Percentiles rank a stretch among this genome's conserved stretches.
Conservation (phyloP, 2,888 invertebrate genomes). For the Girardia tigrina region DNA sequence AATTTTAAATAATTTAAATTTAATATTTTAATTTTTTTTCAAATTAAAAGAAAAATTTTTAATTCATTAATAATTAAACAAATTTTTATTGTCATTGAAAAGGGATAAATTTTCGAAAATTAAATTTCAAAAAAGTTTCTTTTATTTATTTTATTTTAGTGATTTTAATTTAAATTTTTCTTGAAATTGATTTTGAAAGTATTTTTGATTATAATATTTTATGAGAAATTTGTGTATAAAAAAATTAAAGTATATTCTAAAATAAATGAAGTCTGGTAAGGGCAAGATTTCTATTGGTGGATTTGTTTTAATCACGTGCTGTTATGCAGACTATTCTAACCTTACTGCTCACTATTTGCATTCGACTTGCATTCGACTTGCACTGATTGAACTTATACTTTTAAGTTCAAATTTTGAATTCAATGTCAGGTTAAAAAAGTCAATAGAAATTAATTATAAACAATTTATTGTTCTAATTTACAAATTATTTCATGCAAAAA, state of each 20-base stretch:
- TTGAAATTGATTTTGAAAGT: neutral
- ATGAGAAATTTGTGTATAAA: neutral
- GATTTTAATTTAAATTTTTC: neutral
- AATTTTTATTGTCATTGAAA: neutral
- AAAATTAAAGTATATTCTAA: neutral
- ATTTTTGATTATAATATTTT: neutral
- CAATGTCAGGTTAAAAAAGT: no score
- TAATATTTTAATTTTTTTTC: neutral
- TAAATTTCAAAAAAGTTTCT: neutral
- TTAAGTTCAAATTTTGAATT: no score
- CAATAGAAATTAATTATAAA: no score
- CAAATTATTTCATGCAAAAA: no score
- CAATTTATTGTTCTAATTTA: no score
- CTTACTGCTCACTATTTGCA: constrained; percentile 13
- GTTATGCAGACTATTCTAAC: neutral
- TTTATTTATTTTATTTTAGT: neutral
- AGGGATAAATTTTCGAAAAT: neutral
- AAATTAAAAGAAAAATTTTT: neutral
- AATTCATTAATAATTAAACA: neutral
- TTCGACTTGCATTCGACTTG: constrained; percentile 17
- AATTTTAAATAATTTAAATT: neutral
- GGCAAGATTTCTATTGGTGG: neutral
- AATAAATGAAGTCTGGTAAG: neutral
- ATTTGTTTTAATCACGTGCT: neutral
- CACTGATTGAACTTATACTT: no score